phyloP scores from a whole-genome alignment of 1,140 invertebrate genomes.

The Drosophila fuyamai region DNA sequence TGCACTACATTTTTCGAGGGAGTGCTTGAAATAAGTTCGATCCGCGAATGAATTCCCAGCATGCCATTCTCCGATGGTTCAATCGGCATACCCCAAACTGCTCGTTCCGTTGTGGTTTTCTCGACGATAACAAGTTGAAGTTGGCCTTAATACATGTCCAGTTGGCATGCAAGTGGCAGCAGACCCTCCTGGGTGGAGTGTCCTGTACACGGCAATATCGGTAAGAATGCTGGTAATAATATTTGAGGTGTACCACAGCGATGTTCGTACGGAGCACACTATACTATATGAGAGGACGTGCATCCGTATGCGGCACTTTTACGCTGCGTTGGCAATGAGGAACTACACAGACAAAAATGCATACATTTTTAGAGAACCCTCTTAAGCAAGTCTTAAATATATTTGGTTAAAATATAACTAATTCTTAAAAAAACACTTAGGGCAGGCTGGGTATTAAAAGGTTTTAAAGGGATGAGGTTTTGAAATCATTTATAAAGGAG shows the following conservation, averaged over 20 bases:
- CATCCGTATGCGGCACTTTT: conserved; percentile 14
- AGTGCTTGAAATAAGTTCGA: conserved; percentile 43
- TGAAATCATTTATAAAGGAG: too few relatives aligned
- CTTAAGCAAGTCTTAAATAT: too few relatives aligned
- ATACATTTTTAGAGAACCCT: background rate
- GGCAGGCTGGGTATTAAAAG: too few relatives aligned
- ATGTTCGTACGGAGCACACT: conserved; percentile 21
- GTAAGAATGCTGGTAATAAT: conserved; percentile 78
- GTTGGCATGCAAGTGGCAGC: conserved; percentile 61
- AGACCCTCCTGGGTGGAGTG: conserved; percentile 3
- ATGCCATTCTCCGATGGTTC: conserved; percentile 25
- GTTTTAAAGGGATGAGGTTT: too few relatives aligned
- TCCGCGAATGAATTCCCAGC: conserved; percentile 28
- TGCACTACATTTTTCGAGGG: conserved; percentile 16
- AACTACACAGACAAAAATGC: background rate
- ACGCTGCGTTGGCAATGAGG: conserved; percentile 1
- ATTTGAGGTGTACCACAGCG: conserved; percentile 73
- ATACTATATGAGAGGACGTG: conserved; percentile 35
- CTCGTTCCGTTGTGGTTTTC: conserved; percentile 19
- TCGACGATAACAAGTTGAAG: conserved; percentile 49
- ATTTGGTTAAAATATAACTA: too few relatives aligned
- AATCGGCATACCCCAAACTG: conserved; percentile 22
- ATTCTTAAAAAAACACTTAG: too few relatives aligned
- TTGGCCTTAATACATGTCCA: conserved; percentile 78
- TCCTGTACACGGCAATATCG: conserved; percentile 69